These are phyloP conservation scores for Sus cebifrons DNA, from an alignment of 2,797 vertebrate genomes.

Conservation along the genomic window DNA sequence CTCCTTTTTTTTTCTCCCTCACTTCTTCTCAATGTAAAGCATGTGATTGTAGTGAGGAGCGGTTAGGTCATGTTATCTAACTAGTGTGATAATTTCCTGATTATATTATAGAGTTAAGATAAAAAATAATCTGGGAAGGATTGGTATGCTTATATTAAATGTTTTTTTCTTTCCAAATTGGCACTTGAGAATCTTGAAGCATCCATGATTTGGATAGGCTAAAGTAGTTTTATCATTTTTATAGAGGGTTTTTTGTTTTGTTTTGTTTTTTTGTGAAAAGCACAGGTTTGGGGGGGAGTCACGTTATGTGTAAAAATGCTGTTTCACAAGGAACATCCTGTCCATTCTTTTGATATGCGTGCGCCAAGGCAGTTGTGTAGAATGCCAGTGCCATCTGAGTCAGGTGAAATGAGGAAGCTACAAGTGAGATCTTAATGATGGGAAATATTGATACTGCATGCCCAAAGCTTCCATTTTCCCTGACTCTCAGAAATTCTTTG, in stretches of 20 bases:
- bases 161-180: background rate
- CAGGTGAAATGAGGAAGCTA: background rate
- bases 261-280: constrained; percentile 5
- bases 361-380: background rate
- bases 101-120: background rate
- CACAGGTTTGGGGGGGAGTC: background rate
- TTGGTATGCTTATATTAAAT: background rate
- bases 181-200: background rate
- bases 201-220: constrained; percentile 29
- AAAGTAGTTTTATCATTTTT: background rate
- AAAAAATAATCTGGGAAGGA: constrained; percentile 10
- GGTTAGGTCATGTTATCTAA: background rate
- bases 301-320: background rate
- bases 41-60: background rate
- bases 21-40: background rate
- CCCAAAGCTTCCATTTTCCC: constrained; percentile 35
- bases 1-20: background rate
- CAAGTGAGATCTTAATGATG: constrained; percentile 18
- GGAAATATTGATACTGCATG: background rate
- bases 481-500: constrained; percentile 36
- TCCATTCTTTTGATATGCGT: background rate
- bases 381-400: background rate
- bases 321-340: constrained; percentile 9
- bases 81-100: constrained; percentile 9
- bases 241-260: background rate